These are phyloP conservation scores for Syngnathoides biaculeatus DNA, from an alignment of 2,113 vertebrate species.

Conservation along the genomic window DNA sequence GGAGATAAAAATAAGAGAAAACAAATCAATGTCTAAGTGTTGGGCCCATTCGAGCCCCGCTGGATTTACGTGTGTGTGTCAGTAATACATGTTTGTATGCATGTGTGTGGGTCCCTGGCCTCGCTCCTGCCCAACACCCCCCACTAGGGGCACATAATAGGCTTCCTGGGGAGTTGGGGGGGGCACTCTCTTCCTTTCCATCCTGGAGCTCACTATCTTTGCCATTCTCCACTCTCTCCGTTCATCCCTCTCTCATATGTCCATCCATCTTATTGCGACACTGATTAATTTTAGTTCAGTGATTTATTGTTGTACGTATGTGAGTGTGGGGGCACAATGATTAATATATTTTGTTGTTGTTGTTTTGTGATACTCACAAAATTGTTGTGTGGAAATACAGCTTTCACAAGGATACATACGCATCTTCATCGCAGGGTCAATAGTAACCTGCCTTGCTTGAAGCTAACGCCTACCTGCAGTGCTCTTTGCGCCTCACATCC, in stretches of 20 bases:
- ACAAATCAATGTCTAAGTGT: constrained; percentile 70
- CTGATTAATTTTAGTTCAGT: constrained; percentile 54
- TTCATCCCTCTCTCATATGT: constrained; percentile 13
- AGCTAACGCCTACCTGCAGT: constrained; percentile 49
- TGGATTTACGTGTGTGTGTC: constrained; percentile 57
- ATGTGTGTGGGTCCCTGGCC: constrained; percentile 34
- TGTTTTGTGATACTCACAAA: not conserved
- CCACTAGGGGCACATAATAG: constrained; percentile 66
- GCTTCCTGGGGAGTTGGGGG: constrained; percentile 58
- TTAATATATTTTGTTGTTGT: not conserved
- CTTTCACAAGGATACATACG: not conserved
- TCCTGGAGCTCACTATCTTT: constrained; percentile 46
- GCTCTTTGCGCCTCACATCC: constrained; percentile 10
- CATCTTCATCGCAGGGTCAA: not conserved
- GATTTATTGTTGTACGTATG: constrained; percentile 41
- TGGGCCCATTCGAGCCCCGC: constrained; percentile 50
- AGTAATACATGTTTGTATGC: constrained; percentile 45
- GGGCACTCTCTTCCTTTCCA: constrained; percentile 42
- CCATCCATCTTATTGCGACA: constrained; percentile 30
- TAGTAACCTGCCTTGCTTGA: constrained; percentile 40
- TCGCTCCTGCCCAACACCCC: constrained; percentile 38
- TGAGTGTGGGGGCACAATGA: not conserved
- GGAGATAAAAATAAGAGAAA: constrained; percentile 51
- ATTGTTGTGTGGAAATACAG: not conserved
- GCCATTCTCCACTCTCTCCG: constrained; percentile 24